Evolutionary conservation across 2,113 vertebrate genomes (phyloP), one percentile per base, ranked within the genome.

Genomic region (Sapayoa aenigma): DNA sequence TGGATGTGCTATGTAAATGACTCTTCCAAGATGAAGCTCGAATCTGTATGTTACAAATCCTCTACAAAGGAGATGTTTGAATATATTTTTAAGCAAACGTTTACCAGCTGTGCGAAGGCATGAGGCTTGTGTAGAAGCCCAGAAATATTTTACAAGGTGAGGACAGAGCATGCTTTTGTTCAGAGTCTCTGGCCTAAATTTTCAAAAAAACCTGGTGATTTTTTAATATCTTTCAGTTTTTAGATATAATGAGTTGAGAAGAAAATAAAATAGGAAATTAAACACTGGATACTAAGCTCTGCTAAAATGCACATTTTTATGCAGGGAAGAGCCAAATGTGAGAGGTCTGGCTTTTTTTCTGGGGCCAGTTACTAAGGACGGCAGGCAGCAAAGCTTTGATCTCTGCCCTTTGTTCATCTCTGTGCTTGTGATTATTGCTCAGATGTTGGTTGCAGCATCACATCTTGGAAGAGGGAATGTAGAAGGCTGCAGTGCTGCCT

Each of bases 51-150:
- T 78, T 76, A 50, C 80, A 91, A 65, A 82, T 87, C 58, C 66
- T 76, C 93, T 92, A 73, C 77, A 79, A 60, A 73, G 69, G 69
- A 39, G 62, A 87, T 84, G 46, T 93, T 93, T 87, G 83, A 90
- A 42, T 91, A 21, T 37, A 28, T 76, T 92, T 93, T 69, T 66
- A 65, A 93, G 74, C 58, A 94, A 95, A 94, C 20, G 4, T 55
- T 89, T 95, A 50, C 77, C 92, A 96, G 92, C 93, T 93, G 88
- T 86, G 58, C 78, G 86, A 79, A 76, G n/a, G 69, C 79, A 96
- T 63, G 62, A 78, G 66, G 58, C 41, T 67, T 82, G 53, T 76
- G 89, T 81, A 76, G 74, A 68, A 92, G 76, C 72, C 79, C 72
- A 88, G 93, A 88, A 84, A 39, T 72, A 47, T 67, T 91, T 88